Conservation (phyloP, 1,140 invertebrate species). For the Ladona fulva region DNA sequence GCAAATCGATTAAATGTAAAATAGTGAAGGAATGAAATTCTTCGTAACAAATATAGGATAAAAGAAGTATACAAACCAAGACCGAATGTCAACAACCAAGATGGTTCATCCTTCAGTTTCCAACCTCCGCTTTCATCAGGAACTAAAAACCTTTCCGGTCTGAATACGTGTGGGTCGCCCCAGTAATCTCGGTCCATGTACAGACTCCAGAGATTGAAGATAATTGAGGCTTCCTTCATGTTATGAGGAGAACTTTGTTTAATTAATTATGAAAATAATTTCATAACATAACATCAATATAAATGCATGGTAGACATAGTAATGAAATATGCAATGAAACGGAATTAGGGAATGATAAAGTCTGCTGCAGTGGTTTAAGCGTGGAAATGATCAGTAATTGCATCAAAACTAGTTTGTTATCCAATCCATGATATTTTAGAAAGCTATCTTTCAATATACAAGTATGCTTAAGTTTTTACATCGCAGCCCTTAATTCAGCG, state of each 20-base stretch:
- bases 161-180: constrained; percentile 33
- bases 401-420: no score
- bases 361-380: no score
- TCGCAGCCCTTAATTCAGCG: no score
- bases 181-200: constrained; percentile 25
- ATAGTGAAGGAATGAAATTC: no score
- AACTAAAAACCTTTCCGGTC: constrained; percentile 29
- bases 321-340: no score
- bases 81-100: constrained; percentile 62
- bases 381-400: no score
- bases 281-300: background rate
- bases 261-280: background rate
- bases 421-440: no score
- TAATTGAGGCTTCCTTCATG: constrained; percentile 14
- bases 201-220: constrained; percentile 18
- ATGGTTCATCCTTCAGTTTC: constrained; percentile 45
- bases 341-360: no score
- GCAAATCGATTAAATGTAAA: no score
- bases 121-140: constrained; percentile 38
- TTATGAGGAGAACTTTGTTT: background rate
- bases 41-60: no score
- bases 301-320: background rate
- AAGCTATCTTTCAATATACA: no score
- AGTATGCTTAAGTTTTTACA: no score
- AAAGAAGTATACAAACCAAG: constrained; percentile 39